phyloP scores from a whole-genome alignment of 2,888 invertebrate species.

The Drosophila pseudotakahashii region DNA sequence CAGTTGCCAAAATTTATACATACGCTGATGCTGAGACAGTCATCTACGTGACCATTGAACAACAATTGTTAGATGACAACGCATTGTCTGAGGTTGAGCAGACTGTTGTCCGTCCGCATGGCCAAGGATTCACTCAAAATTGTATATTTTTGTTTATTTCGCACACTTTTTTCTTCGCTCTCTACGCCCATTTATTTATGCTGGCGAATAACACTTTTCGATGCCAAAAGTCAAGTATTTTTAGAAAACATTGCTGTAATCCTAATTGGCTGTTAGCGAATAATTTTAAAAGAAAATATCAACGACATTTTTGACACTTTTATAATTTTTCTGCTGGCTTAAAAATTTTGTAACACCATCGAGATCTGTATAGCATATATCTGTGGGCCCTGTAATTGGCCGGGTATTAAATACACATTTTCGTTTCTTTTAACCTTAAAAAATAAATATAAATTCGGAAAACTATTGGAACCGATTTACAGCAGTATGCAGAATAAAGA shows the following conservation, averaged over 20 bases:
- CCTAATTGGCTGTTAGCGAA: conserved; percentile 49
- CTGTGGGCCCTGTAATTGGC: conserved; percentile 1
- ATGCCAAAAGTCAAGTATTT: conserved; percentile 66
- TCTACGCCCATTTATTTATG: conserved; percentile 42
- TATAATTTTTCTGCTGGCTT: conserved; percentile 12
- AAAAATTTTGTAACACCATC: conserved; percentile 21
- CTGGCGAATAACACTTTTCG: conserved; percentile 50
- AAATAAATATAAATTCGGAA: background rate
- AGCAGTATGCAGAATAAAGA: background rate
- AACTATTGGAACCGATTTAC: background rate
- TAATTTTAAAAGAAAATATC: conserved; percentile 22
- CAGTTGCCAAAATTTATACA: conserved; percentile 39
- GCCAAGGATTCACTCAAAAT: conserved; percentile 73
- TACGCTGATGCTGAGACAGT: conserved; percentile 29
- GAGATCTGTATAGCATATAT: background rate
- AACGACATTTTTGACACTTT: conserved; percentile 36
- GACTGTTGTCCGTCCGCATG: conserved; percentile 51
- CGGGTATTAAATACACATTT: background rate
- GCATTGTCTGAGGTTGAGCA: conserved; percentile 54
- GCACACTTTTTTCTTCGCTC: conserved; percentile 23
- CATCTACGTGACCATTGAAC: conserved; percentile 64
- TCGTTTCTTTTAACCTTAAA: background rate
- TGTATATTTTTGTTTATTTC: conserved; percentile 45
- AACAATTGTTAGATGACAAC: conserved; percentile 74
- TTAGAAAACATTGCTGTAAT: conserved; percentile 51